phyloP scores from a whole-genome alignment of 2,888 invertebrate genomes.

The Tortricodes alternella region DNA sequence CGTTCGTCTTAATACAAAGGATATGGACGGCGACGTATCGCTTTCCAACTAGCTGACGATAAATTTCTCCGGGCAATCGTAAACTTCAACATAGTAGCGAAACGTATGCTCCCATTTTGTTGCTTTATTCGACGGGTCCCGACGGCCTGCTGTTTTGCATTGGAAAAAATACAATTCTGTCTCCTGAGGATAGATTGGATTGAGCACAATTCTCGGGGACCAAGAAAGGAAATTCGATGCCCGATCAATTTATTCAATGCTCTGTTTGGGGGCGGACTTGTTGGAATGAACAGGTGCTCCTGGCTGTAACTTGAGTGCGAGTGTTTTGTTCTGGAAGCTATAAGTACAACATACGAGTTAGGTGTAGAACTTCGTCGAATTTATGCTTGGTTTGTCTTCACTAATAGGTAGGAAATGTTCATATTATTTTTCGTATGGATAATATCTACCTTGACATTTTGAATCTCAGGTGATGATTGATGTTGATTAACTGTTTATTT shows the following conservation, averaged over 20 bases:
- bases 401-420: too few relatives aligned
- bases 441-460: too few relatives aligned
- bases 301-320: not conserved
- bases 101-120: conserved; percentile 29
- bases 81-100: conserved; percentile 41
- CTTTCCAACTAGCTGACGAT: conserved; percentile 60
- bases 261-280: conserved; percentile 9
- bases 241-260: conserved; percentile 48
- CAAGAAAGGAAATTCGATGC: conserved; percentile 47
- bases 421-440: too few relatives aligned
- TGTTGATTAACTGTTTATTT: too few relatives aligned
- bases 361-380: too few relatives aligned
- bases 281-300: not conserved
- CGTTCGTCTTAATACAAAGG: conserved; percentile 38
- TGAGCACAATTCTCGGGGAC: conserved; percentile 59
- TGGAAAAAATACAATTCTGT: conserved; percentile 62
- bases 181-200: conserved; percentile 67
- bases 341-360: too few relatives aligned
- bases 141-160: conserved; percentile 68
- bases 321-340: too few relatives aligned
- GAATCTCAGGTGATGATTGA: too few relatives aligned
- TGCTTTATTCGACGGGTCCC: conserved; percentile 33
- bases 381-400: too few relatives aligned
- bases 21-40: conserved; percentile 55
- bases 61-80: conserved; percentile 66